A percentile compares a stretch with the other conserved stretches of the same genome.
phyloP scores from a whole-genome alignment of 2,888 invertebrate species.

The Microplitis deprimator region DNA sequence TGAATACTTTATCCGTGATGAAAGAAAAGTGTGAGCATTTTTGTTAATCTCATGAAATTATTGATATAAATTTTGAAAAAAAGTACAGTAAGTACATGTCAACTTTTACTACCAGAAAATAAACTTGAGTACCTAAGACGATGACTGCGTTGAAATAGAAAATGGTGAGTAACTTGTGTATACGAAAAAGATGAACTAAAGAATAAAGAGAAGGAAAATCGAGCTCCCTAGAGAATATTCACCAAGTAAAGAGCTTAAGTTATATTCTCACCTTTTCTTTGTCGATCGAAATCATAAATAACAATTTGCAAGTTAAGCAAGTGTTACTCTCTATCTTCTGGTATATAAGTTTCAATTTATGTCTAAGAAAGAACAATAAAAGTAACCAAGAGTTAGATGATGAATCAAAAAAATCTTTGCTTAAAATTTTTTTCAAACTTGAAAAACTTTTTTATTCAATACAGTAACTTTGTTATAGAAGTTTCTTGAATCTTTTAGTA shows the following conservation, averaged over 20 bases:
- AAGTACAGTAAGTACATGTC: slow-evolving; percentile 5
- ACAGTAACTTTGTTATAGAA: background rate
- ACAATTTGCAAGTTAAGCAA: slow-evolving; percentile 33
- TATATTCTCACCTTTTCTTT: slow-evolving; percentile 19
- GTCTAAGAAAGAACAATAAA: background rate
- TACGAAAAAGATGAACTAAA: slow-evolving; percentile 21
- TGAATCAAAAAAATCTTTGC: background rate
- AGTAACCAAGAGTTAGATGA: background rate
- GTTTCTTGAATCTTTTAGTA: background rate
- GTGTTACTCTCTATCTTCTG: slow-evolving; percentile 13
- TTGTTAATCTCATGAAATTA: slow-evolving; percentile 14
- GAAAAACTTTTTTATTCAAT: background rate
- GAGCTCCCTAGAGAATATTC: slow-evolving; percentile 33
- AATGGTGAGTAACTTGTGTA: slow-evolving; percentile 20
- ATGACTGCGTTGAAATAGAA: slow-evolving; percentile 31
- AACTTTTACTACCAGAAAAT: slow-evolving; percentile 36
- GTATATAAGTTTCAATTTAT: slow-evolving; percentile 33
- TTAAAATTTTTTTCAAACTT: slow-evolving; percentile 4
- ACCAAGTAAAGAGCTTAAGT: slow-evolving; percentile 21
- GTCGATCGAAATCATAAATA: slow-evolving; percentile 37
- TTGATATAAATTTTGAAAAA: background rate
- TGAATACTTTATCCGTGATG: background rate
- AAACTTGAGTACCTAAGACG: slow-evolving; percentile 37
- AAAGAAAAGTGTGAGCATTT: slow-evolving; percentile 6
- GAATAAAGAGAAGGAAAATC: slow-evolving; percentile 20